phyloP scores from a whole-genome alignment of 2,888 invertebrate genomes.

The Agrilus biguttatus region DNA sequence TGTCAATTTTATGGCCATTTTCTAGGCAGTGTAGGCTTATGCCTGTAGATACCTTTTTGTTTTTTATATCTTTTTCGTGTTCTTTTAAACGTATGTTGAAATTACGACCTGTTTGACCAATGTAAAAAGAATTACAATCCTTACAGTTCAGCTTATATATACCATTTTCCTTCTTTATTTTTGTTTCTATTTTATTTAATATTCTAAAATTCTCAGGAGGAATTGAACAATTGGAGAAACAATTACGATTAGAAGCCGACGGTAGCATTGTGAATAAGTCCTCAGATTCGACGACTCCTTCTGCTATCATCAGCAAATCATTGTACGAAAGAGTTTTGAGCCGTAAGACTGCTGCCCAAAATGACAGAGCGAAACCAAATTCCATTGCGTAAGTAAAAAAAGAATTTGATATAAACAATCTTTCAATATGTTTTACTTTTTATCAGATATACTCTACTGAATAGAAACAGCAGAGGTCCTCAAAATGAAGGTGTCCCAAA shows the following conservation, averaged over 20 bases:
- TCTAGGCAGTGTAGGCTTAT: too few relatives aligned
- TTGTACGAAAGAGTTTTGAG: conserved; percentile 62
- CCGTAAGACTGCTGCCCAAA: conserved; percentile 17
- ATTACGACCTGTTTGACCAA: too few relatives aligned
- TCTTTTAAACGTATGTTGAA: too few relatives aligned
- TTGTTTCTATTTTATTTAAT: too few relatives aligned
- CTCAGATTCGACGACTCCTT: conserved; percentile 40
- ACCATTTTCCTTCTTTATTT: neutral
- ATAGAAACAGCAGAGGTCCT: conserved; percentile 44
- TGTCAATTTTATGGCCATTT: too few relatives aligned
- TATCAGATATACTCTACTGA: conserved; percentile 38
- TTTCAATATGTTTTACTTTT: neutral
- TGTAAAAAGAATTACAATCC: too few relatives aligned
- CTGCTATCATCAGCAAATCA: conserved; percentile 57
- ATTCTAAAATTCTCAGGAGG: conserved; percentile 41
- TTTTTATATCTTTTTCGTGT: too few relatives aligned
- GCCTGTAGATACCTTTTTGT: too few relatives aligned
- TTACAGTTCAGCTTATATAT: too few relatives aligned
- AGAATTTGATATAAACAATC: conserved; percentile 2
- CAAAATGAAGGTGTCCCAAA: conserved; percentile 39
- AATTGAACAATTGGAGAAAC: conserved; percentile 73
- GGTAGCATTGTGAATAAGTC: conserved; percentile 34
- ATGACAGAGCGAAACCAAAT: neutral
- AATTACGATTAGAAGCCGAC: conserved; percentile 43
- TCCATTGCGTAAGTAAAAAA: neutral